A percentile compares a stretch with the other conserved stretches of the same genome.
phyloP scores from a whole-genome alignment of 2,797 vertebrate genomes.

The Sternotherus odoratus region DNA sequence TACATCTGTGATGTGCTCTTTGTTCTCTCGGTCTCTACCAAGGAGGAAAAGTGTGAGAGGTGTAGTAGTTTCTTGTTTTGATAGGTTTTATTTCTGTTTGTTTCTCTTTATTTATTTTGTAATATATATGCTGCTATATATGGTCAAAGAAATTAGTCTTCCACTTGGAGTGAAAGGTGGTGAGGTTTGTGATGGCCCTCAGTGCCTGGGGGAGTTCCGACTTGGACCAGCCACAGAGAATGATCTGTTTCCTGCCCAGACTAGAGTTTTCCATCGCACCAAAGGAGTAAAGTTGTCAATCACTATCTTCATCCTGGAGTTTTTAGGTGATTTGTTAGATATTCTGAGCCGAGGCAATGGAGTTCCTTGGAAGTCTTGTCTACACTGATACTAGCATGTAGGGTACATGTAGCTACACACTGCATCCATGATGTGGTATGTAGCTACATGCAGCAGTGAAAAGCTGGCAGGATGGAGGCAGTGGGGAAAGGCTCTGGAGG shows the following conservation, averaged over 20 bases:
- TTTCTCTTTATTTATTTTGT: neutral
- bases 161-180: neutral
- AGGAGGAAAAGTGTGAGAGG: neutral
- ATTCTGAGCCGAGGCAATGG: neutral
- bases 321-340: neutral
- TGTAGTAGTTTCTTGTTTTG: neutral
- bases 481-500: neutral
- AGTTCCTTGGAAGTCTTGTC: neutral
- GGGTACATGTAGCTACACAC: neutral
- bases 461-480: neutral
- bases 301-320: neutral
- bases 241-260: neutral
- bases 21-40: neutral
- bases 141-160: neutral
- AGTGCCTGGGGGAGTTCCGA: neutral
- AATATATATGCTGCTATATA: neutral
- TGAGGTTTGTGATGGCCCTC: neutral
- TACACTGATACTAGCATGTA: neutral
- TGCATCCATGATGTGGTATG: neutral
- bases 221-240: neutral
- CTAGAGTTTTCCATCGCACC: neutral
- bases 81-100: neutral
- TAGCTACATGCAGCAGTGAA: neutral
- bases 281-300: neutral
- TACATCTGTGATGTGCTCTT: neutral